Evolutionary conservation across 2,113 vertebrate genomes (phyloP), one percentile per base, ranked within the genome.

Genomic region (Albula glossodonta): DNA sequence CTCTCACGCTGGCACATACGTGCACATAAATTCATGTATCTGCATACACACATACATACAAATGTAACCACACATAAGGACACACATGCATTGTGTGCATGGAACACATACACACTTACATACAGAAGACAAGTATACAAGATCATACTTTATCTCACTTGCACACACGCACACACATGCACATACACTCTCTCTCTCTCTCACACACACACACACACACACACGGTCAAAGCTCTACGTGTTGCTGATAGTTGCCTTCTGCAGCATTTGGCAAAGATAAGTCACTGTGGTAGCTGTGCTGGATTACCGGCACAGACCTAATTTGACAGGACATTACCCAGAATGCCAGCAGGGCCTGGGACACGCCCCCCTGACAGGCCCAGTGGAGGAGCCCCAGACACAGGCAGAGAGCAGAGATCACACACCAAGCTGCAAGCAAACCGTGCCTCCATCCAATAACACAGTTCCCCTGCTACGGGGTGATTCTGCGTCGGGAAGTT

Each of bases 401-500:
- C 19, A 7, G 60, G 60, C 60, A 22, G 60, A 66, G 60, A 66
- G 60, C 60, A 22, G 60, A 66, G 60, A 66, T 66, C 5, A 66
- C 60, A 7, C 60, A 22, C 17, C 60, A 66, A 19, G 22, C 60
- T 66, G 60, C 60, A 19, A 41, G 31, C 31, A 41, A 41, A 22
- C 60, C 60, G 15, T 66, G 60, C 22, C 22, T 66, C 60, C 22
- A 8, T 66, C 60, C 60, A 22, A 19, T 22, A 66, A 66, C 60
- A 66, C 60, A 22, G 4, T 66, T 19, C 60, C 60, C 22, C 60
- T 1, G 60, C 60, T 22, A 19, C 3, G 60, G 60, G 7, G 22
- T 66, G 60, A 15, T 92, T 87, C 70, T 11, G 88, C 79, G 74
- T 56, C 50, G 83, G 80, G 86, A 85, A 66, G 70, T 88, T 78